Evolutionary conservation across 2,113 vertebrate species (phyloP).

Genomic region (Menidia beryllina): DNA sequence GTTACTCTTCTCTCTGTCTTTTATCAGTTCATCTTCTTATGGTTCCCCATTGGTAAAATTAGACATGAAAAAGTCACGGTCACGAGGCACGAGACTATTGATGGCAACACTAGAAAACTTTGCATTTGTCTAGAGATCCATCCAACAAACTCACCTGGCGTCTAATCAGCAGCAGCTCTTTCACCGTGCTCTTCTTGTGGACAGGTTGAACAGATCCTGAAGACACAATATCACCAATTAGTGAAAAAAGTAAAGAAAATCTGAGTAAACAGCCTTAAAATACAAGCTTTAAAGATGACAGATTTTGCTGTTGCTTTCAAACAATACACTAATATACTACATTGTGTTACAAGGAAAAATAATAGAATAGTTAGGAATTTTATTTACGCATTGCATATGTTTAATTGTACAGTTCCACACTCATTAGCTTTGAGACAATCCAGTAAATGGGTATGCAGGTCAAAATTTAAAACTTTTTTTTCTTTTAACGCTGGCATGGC

Average conservation of each 20-base stretch:
- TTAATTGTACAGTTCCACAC: too few species aligned
- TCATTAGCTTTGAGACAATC: too few species aligned
- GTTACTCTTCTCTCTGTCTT: neutral
- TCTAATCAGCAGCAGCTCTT: constrained; percentile 68
- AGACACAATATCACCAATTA: neutral
- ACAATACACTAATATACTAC: neutral
- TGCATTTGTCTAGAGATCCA: neutral
- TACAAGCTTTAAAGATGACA: neutral
- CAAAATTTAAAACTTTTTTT: too few species aligned
- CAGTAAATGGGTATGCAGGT: too few species aligned
- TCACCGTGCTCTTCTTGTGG: constrained; percentile 65
- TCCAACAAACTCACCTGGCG: constrained; percentile 22
- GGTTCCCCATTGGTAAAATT: too few species aligned
- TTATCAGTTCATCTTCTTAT: constrained; percentile 26
- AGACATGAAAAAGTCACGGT: neutral
- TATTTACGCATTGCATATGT: neutral
- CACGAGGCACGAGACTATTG: neutral
- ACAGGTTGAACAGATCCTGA: neutral
- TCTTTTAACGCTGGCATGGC: too few species aligned
- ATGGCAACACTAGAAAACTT: neutral
- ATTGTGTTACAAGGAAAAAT: neutral
- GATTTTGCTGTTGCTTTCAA: neutral
- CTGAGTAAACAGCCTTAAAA: neutral
- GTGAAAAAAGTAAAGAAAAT: neutral
- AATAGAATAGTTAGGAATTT: neutral